Evolutionary conservation across 2,113 vertebrate genomes (phyloP), one percentile per base, ranked within the genome.

Genomic region (Electrona antarctica): DNA sequence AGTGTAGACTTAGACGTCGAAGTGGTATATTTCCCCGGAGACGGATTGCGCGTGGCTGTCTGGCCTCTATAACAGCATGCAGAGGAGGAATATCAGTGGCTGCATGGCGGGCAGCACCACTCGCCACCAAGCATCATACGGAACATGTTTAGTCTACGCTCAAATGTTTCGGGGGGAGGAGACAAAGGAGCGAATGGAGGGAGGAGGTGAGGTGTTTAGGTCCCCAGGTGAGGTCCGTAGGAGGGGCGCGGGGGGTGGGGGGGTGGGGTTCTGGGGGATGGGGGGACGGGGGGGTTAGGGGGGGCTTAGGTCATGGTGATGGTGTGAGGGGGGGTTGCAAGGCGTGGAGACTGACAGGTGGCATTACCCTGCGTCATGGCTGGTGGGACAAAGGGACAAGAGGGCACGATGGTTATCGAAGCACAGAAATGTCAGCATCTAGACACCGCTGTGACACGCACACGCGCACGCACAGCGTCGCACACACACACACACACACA

Each of bases 381-480:
- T 93, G 92, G 89, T 87, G 73, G 88, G 88, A 91, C 87, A 86
- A 90, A 90, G 90, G 93, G 92, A 93, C 93, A 93, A 91, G 93
- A 6, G 92, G 89, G 89, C 91, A 77, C 91, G 96, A 96, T 95
- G 93, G 94, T 95, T 97, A 98, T 98, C 93, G 93, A 95, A 93
- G 93, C 91, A 90, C 90, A 92, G 92, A 96, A 97, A 96, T 95
- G 95, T 96, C 96, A 96, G 72, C 82, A 88, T 90, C 90, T 85
- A 88, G 88, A 92, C 87, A 89, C 80, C 66, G 74, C 83, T 87
- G 81, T 86, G 81, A 81, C 76, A 77, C 77, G 41, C 77, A 67
- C 69, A 73, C 94, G 70, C 89, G 84, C 63, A 57, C 51, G 60
- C 74, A 69, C 62, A 80, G 12, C 73, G 92, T 90, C 90, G 65